A percentile compares a stretch with the other conserved stretches of the same genome.
Evolutionary conservation across 1,140 invertebrate genomes (phyloP).

Genomic region (Lepidurus apus): DNA sequence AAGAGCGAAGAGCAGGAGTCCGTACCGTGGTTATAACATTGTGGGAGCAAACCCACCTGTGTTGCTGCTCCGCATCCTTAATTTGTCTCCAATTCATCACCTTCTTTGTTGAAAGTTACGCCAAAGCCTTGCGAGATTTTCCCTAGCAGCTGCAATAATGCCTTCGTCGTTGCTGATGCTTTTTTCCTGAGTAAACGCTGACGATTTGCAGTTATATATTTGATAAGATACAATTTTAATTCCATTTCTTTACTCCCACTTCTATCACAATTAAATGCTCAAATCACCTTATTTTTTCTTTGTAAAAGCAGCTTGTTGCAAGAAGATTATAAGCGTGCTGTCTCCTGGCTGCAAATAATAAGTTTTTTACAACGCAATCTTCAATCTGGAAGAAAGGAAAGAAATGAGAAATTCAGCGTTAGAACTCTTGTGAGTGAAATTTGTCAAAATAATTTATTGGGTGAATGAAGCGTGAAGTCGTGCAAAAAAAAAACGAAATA

Average conservation of each 20-base stretch:
- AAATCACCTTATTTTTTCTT: slow-evolving; percentile 15
- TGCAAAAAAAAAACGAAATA: neutral
- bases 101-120: neutral
- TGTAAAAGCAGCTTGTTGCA: neutral
- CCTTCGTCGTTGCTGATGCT: neutral
- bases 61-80: neutral
- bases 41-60: slow-evolving; percentile 12
- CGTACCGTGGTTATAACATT: neutral
- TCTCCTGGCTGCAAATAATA: slow-evolving; percentile 2
- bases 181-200: neutral
- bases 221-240: neutral
- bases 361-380: neutral
- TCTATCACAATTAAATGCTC: neutral
- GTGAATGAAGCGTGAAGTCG: neutral
- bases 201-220: neutral
- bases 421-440: neutral
- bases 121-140: neutral
- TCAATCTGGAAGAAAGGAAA: slow-evolving; percentile 16
- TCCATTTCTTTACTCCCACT: neutral
- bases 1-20: neutral
- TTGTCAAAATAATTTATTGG: slow-evolving; percentile 16
- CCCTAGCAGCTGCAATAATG: neutral
- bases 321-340: neutral
- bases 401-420: neutral
- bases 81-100: neutral